A percentile compares a stretch with the other conserved stretches of the same genome.
These are phyloP conservation scores for Eutolmus rufibarbis DNA, from an alignment of 2,888 invertebrate genomes.

Conservation along the genomic window DNA sequence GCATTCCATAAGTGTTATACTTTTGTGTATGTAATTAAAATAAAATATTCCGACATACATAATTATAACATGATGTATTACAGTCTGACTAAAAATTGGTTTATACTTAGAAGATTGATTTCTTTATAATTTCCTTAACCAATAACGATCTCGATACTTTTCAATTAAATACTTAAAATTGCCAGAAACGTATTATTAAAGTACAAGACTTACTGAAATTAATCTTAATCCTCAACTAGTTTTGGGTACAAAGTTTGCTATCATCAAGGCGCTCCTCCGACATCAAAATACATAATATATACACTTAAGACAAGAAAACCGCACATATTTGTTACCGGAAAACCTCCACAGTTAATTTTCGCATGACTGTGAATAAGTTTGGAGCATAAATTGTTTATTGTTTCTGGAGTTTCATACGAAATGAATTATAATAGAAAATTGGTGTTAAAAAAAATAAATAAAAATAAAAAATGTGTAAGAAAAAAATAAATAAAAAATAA, in stretches of 20 bases:
- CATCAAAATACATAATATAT: conserved; percentile 7
- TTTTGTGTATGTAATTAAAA: neutral
- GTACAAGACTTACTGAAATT: neutral
- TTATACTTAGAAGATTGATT: neutral
- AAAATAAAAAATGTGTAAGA: too few relatives aligned
- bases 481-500: neutral
- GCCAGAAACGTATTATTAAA: neutral
- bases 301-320: conserved; percentile 37
- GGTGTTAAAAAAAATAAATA: neutral
- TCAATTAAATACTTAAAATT: neutral
- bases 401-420: conserved; percentile 35
- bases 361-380: neutral
- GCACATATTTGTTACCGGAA: neutral
- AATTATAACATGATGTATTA: neutral
- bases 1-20: neutral
- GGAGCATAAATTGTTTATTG: neutral
- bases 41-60: neutral
- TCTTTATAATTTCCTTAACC: neutral
- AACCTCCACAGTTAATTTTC: neutral
- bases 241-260: neutral
- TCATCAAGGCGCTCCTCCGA: neutral
- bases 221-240: neutral
- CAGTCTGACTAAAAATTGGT: neutral
- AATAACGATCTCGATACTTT: too few relatives aligned
- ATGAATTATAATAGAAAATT: conserved; percentile 10